Percentiles rank a stretch among this genome's conserved stretches.
Evolutionary conservation across 1,140 invertebrate species (phyloP).

Genomic region (Luehdorfia chinensis): DNA sequence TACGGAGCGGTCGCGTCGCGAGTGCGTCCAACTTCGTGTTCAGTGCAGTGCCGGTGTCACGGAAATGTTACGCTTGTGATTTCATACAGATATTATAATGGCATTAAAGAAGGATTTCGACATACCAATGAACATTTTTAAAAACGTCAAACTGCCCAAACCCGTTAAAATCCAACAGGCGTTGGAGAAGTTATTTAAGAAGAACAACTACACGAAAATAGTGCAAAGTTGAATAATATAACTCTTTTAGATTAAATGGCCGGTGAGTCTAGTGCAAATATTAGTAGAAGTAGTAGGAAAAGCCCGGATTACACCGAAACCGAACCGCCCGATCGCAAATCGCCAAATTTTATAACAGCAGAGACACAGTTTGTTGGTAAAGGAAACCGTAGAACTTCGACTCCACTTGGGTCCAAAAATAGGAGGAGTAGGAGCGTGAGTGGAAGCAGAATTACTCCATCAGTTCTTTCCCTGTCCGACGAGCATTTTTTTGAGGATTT

Average conservation of each 20-base stretch:
- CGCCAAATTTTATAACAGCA: conserved; percentile 53
- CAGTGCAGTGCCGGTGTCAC: conserved; percentile 56
- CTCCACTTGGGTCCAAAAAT: conserved; percentile 28
- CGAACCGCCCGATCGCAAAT: conserved; percentile 46
- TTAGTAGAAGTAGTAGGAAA: conserved; percentile 55
- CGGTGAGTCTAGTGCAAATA: conserved; percentile 59
- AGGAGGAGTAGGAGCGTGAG: conserved; percentile 54
- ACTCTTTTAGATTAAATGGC: conserved; percentile 57
- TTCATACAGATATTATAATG: conserved; percentile 50
- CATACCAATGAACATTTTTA: conserved; percentile 58
- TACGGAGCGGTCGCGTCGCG: conserved; percentile 13
- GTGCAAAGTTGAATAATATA: conserved; percentile 53
- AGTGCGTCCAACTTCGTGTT: conserved; percentile 33
- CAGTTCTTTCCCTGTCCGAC: conserved; percentile 50
- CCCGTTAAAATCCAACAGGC: conserved; percentile 60
- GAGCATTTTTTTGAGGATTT: conserved; percentile 77
- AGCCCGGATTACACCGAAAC: conserved; percentile 20
- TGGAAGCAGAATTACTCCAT: conserved; percentile 43
- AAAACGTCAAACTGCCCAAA: conserved; percentile 64
- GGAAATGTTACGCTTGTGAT: conserved; percentile 53
- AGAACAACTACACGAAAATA: conserved; percentile 68
- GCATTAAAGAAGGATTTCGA: conserved; percentile 72
- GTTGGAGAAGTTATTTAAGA: conserved; percentile 66
- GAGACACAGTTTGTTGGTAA: conserved; percentile 60
- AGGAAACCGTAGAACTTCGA: conserved; percentile 37